Evolutionary conservation across 23 tunicate genomes (phyloP).

Genomic region (Styela plicata): DNA sequence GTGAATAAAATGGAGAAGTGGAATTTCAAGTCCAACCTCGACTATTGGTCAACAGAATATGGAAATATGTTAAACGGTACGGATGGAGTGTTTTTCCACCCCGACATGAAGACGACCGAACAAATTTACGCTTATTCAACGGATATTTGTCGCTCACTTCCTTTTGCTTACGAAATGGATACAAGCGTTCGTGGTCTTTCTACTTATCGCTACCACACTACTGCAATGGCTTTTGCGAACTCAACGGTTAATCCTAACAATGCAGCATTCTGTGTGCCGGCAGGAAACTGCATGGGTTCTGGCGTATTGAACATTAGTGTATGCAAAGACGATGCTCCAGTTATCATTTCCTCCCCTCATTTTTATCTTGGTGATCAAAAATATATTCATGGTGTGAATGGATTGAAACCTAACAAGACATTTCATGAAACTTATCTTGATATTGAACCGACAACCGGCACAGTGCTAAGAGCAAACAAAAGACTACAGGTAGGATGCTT

Average conservation of each 20-base stretch:
- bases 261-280: constrained; percentile 79
- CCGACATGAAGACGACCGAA: constrained; percentile 38
- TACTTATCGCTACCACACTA: constrained; percentile 43
- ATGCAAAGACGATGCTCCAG: constrained; percentile 90
- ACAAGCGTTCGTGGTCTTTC: neutral
- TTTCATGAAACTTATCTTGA: constrained; percentile 66
- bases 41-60: constrained; percentile 55
- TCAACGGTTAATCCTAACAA: constrained; percentile 59
- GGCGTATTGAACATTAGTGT: constrained; percentile 76
- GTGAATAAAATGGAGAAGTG: constrained; percentile 59
- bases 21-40: constrained; percentile 31
- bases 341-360: constrained; percentile 71
- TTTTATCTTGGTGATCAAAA: constrained; percentile 70
- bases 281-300: constrained; percentile 55
- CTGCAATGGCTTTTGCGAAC: constrained; percentile 62
- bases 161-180: constrained; percentile 1
- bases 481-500: constrained; percentile 1
- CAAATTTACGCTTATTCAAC: constrained; percentile 62
- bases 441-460: constrained; percentile 64
- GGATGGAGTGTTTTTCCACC: constrained; percentile 77
- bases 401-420: constrained; percentile 49
- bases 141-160: constrained; percentile 63
- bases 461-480: constrained; percentile 11
- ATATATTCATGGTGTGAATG: constrained; percentile 61
- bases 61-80: constrained; percentile 89